Evolutionary conservation across 1,140 invertebrate genomes (phyloP).

Genomic region (Drosophila melanica): DNA sequence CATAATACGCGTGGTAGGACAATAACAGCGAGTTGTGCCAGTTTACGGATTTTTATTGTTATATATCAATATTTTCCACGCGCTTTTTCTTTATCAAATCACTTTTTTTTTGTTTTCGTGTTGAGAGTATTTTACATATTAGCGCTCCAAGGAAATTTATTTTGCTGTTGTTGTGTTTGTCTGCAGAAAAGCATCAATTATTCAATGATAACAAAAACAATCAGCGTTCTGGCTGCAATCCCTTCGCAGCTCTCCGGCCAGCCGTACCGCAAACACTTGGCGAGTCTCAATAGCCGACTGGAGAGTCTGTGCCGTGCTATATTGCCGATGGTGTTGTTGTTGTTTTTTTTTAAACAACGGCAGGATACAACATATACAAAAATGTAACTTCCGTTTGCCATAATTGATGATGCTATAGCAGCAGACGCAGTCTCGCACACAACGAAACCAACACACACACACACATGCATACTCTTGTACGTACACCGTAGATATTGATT

Average conservation of each 20-base stretch:
- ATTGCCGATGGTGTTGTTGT: conserved; percentile 15
- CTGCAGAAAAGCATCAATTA: conserved; percentile 59
- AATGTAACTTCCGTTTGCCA: conserved; percentile 71
- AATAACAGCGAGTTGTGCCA: background rate
- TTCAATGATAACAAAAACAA: conserved; percentile 53
- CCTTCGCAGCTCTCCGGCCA: background rate
- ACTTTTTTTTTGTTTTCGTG: conserved; percentile 11
- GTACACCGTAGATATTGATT: background rate
- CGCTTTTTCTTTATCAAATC: conserved; percentile 6
- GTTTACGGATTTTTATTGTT: conserved; percentile 8
- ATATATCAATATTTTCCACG: conserved; percentile 24
- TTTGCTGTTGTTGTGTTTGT: conserved; percentile 35
- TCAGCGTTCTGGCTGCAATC: conserved; percentile 25
- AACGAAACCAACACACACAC: conserved; percentile 8
- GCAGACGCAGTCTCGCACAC: conserved; percentile 6
- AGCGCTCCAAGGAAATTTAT: conserved; percentile 26
- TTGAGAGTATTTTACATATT: conserved; percentile 34
- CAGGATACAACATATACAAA: conserved; percentile 61
- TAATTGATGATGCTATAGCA: conserved; percentile 71
- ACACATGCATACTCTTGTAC: conserved; percentile 21
- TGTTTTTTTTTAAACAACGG: conserved; percentile 60
- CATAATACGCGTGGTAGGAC: conserved; percentile 44
- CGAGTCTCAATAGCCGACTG: conserved; percentile 39
- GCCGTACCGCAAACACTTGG: conserved; percentile 9
- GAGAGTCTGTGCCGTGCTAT: conserved; percentile 10